Base-by-base conservation (phyloP, 2,888 invertebrate species). In the Uloborus plumipes region DNA sequence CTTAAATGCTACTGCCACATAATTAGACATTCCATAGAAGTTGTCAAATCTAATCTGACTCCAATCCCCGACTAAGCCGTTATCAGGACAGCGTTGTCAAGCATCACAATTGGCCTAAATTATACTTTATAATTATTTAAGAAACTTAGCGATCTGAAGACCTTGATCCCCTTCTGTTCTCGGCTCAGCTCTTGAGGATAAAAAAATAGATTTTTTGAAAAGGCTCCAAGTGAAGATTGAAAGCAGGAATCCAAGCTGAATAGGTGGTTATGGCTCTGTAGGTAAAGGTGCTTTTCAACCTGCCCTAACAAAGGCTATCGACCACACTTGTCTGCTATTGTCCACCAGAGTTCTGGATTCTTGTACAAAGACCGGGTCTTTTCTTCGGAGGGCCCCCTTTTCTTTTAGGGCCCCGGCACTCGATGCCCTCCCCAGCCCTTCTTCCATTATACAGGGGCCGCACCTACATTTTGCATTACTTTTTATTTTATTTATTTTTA, bases 261-360 rank as follows among this genome's bases (percentile, higher is more conserved):
- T 73, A 74, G 80, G 74, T 73, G 79, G 79, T 80, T 80, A 80
- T 69, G 73, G 69, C 69, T 62, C 49, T 53, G 69, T 49, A 64
- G 69, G 64, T 74, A 70, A 70, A 81, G 80, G 80, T 81, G 74
- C 80, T 81, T 81, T 78, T 69, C 74, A 69, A 74, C 74, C 80
- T 75, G 74, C 64, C 55, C 74, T 26, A 26, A 81, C 80, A 81
- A 81, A 67, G 74, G 64, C 62, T 47, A 70, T 81, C 80, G 74
- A 74, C 80, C 80, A 81, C 80, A 81, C 80, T 81, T 81, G 80
- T 74, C 74, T 67, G 67, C 39, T 58, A 71, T 71, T 53, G 62
- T 64, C 73, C 78, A 65, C 65, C 65, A 75, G 65, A 61, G 72
- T 62, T 74, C 65, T 74, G 73, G 73, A 74, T 55, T 74, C 58